Evolutionary conservation across 2,113 vertebrate species (phyloP), one percentile per base, ranked within the genome.

Genomic region (Melanocharis versteri): DNA sequence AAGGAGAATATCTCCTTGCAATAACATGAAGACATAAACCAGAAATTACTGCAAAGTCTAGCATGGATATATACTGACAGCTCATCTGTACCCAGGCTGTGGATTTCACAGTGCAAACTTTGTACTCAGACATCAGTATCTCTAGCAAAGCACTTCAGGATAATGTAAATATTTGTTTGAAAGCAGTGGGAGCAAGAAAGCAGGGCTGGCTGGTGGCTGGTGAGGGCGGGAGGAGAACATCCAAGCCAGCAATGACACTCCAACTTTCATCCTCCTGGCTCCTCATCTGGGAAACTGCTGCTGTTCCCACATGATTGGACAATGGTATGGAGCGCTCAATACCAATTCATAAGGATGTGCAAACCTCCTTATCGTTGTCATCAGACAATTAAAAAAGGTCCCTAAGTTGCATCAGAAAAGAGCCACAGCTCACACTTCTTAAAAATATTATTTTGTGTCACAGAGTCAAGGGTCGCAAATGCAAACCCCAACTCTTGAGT

Each of bases 41-140:
- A 31, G 69, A 51, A 86, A 31, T 47, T 20, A 42, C 31, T 18
- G 28, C 40, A 6, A 79, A 47, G 7, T 31, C n/a, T 16, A 50
- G 18, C 33, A 50, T 0, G 6, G 12, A 3, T 1, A 15, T 18
- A 7, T 14, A n/a, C 14, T 3, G 6, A 71, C 57, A 80, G 76
- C 57, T 71, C 0, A 0, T 40, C 42, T 45, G 42, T 50, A 48
- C 9, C 35, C 35, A 23, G 22, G 15, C 21, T 54, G 30, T 13
- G 14, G 10, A 56, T 56, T 80, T 89, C 62, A 51, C 15, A 77
- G 40, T 2, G 17, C 31, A 57, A 50, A 53, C 40, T 19, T 72
- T 0, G 1, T 9, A 19, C 33, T 11, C 21, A 48, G 42, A 24
- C 45, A 83, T 15, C 13, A 27, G 18, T 13, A 19, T 5, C 22